A percentile compares a stretch with the other conserved stretches of the same genome.
These are phyloP conservation scores for Cherax destructor DNA, from an alignment of 1,140 invertebrate genomes.

Conservation along the genomic window DNA sequence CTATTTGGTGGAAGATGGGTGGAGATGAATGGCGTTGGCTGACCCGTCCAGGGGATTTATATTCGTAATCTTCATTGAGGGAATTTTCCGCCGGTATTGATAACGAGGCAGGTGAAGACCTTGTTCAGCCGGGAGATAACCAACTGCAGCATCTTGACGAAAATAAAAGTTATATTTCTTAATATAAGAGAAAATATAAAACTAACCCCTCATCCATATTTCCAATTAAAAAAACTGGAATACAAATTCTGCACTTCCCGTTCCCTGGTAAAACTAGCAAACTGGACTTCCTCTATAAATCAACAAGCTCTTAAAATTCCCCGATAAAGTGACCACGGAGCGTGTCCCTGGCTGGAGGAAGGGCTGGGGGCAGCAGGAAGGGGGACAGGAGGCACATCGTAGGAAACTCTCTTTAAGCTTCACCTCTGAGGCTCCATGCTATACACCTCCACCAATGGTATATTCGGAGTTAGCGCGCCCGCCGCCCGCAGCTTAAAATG, in stretches of 20 bases:
- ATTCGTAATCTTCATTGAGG: neutral
- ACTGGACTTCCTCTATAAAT: conserved; percentile 11
- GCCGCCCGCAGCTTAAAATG: no score
- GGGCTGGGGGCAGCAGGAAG: neutral
- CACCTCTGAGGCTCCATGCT: no score
- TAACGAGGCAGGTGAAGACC: conserved; percentile 5
- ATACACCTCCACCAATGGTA: no score
- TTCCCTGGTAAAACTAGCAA: conserved; percentile 12
- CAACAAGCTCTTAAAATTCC: conserved; percentile 27
- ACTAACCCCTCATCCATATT: neutral
- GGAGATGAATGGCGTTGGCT: neutral
- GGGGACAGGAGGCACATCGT: neutral
- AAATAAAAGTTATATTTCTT: neutral
- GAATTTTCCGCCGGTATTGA: neutral
- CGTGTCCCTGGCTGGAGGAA: neutral
- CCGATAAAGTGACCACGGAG: conserved; percentile 7
- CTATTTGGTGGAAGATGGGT: conserved; percentile 16
- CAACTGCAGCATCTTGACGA: neutral
- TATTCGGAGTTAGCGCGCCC: no score
- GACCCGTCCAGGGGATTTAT: neutral
- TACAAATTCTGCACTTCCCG: neutral
- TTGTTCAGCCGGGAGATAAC: neutral
- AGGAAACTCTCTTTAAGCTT: no score
- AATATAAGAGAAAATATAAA: no score
- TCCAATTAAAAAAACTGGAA: neutral